Conservation (phyloP, 2,113 vertebrate species). For the Hiodon tergisus region DNA sequence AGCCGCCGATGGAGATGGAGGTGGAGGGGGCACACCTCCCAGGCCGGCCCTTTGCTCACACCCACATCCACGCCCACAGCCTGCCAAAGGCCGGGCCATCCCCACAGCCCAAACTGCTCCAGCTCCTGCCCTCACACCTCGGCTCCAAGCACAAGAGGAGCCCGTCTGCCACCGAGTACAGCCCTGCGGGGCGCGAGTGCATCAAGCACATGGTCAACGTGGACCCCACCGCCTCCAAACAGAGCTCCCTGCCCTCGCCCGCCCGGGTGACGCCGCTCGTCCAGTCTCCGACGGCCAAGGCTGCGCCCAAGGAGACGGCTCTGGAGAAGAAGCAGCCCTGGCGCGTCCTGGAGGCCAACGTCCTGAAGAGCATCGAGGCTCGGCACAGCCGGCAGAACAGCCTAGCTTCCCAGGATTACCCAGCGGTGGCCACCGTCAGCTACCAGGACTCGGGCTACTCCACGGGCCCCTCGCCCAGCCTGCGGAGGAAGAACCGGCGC, state of each 20-base stretch:
- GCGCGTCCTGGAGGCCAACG: constrained; percentile 61
- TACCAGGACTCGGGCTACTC: constrained; percentile 77
- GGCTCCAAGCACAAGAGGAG: constrained; percentile 54
- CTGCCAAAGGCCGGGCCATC: constrained; percentile 52
- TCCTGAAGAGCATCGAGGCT: constrained; percentile 60
- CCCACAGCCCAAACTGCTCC: constrained; percentile 55
- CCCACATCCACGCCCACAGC: constrained; percentile 50
- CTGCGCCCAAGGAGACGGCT: constrained; percentile 51
- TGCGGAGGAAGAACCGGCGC: constrained; percentile 66
- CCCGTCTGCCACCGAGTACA: constrained; percentile 63
- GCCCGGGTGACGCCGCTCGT: constrained; percentile 24
- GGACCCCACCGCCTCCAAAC: constrained; percentile 50
- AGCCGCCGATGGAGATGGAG: constrained; percentile 69
- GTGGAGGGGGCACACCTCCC: constrained; percentile 40
- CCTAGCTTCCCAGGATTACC: constrained; percentile 64
- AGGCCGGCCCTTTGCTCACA: constrained; percentile 36
- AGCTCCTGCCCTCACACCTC: constrained; percentile 51
- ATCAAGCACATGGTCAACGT: constrained; percentile 75
- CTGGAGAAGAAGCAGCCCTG: constrained; percentile 66
- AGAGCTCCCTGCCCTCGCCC: constrained; percentile 10
- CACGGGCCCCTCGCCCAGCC: constrained; percentile 69
- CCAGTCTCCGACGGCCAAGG: constrained; percentile 33
- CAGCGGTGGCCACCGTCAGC: constrained; percentile 45
- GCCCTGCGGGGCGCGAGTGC: constrained; percentile 68
- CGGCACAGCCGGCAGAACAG: constrained; percentile 66